These are phyloP conservation scores for Zosterops borbonicus DNA, from an alignment of 2,113 vertebrate species.

Conservation along the genomic window DNA sequence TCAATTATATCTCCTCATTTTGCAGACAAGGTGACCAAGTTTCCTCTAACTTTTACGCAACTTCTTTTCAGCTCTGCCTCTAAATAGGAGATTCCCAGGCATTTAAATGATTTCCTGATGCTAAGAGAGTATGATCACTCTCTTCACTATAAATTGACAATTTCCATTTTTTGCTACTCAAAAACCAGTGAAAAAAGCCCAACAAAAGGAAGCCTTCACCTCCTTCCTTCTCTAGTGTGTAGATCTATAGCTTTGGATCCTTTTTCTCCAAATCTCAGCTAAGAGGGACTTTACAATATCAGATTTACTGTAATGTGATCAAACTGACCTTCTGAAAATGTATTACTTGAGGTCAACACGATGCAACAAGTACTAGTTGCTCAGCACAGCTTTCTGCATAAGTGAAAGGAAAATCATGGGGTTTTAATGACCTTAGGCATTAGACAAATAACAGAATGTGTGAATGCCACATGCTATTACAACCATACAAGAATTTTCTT, in stretches of 20 bases:
- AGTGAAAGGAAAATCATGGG: neutral
- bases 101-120: neutral
- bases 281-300: neutral
- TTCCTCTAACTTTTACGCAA: neutral
- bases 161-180: neutral
- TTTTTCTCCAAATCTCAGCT: neutral
- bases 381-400: neutral
- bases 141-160: neutral
- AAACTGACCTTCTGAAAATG: conserved; percentile 10
- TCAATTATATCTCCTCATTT: neutral
- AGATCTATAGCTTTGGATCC: neutral
- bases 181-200: neutral
- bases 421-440: conserved; percentile 28
- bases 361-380: conserved; percentile 42
- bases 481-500: conserved; percentile 4
- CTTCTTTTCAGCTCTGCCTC: neutral
- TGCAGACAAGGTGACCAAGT: conserved; percentile 27
- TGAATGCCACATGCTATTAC: neutral
- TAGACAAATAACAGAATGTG: conserved; percentile 10
- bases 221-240: neutral
- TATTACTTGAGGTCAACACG: neutral
- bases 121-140: neutral
- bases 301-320: neutral
- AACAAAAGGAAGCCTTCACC: neutral
- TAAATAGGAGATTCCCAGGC: neutral